Conservation (phyloP, 2,797 vertebrate species). For the Urophycis tenuis region DNA sequence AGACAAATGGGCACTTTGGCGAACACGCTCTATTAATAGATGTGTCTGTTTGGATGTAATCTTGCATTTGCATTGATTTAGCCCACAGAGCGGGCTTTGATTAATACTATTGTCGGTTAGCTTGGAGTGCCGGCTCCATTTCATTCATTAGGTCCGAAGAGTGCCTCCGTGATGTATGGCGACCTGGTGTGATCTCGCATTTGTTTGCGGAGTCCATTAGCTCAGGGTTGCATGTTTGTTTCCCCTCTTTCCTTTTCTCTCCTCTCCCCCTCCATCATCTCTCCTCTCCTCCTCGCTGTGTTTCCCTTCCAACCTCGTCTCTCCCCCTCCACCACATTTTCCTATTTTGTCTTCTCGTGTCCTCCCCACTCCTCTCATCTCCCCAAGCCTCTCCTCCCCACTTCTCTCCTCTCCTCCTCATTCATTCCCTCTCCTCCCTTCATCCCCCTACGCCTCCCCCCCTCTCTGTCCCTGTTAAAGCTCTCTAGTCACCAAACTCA, state of each 20-base stretch:
- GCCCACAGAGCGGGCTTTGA: constrained; percentile 43
- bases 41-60: constrained; percentile 34
- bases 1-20: constrained; percentile 41
- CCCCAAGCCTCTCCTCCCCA: neutral
- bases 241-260: constrained; percentile 25
- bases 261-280: neutral
- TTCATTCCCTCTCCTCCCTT: constrained; percentile 9
- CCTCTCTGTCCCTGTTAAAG: constrained; percentile 27
- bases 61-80: constrained; percentile 53
- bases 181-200: constrained; percentile 26
- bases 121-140: constrained; percentile 44
- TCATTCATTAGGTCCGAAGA: constrained; percentile 43
- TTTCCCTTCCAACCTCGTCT: neutral
- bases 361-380: neutral
- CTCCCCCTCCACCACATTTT: neutral
- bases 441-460: too few species aligned
- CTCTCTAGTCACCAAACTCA: constrained; percentile 39
- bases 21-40: constrained; percentile 38
- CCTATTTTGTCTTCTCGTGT: neutral
- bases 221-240: constrained; percentile 32
- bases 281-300: neutral
- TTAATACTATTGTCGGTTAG: constrained; percentile 38
- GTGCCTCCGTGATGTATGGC: constrained; percentile 42
- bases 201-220: constrained; percentile 51
- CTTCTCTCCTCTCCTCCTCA: neutral